These are phyloP conservation scores for Drosophila bunnanda DNA, from an alignment of 2,888 invertebrate genomes.

Conservation along the genomic window DNA sequence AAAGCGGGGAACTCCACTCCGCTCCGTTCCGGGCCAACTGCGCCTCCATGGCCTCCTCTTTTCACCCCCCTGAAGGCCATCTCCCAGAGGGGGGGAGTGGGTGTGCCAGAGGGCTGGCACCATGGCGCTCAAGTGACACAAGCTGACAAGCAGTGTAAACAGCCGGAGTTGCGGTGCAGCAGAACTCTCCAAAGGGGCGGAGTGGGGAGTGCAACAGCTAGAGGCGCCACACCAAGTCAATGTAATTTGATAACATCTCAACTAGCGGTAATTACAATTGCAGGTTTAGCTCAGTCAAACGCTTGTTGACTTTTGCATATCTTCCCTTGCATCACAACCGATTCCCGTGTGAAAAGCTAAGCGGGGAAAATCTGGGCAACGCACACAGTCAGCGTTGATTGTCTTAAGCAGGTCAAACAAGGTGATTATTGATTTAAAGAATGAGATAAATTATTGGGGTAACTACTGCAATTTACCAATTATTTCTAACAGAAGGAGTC, in stretches of 20 bases:
- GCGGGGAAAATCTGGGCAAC: slow-evolving; percentile 2
- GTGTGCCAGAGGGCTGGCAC: slow-evolving; percentile 46
- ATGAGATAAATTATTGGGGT: not conserved
- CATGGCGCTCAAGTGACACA: slow-evolving; percentile 74
- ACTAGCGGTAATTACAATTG: slow-evolving; percentile 76
- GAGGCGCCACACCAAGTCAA: slow-evolving; percentile 53
- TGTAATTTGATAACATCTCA: slow-evolving; percentile 76
- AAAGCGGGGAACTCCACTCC: slow-evolving; percentile 43
- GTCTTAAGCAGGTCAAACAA: slow-evolving; percentile 6
- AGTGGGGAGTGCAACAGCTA: slow-evolving; percentile 31
- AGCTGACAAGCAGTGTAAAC: slow-evolving; percentile 75
- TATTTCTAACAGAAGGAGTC: not conserved
- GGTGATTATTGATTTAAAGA: not conserved
- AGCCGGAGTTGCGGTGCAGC: slow-evolving; percentile 59
- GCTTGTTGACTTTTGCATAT: slow-evolving; percentile 67
- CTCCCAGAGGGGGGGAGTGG: slow-evolving; percentile 38
- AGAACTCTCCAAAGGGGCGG: slow-evolving; percentile 15
- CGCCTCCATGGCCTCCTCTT: slow-evolving; percentile 26
- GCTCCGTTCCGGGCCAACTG: slow-evolving; percentile 18
- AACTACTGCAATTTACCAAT: not conserved
- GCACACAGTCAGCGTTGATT: slow-evolving; percentile 22
- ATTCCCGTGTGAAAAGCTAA: slow-evolving; percentile 58
- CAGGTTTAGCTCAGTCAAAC: slow-evolving; percentile 63
- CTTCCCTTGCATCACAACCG: slow-evolving; percentile 29
- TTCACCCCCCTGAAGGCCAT: slow-evolving; percentile 52